These are phyloP conservation scores for Dysidea cf. avara DNA, from an alignment of 37 sponge, comb jelly and placozoan genomes.

Conservation along the genomic window DNA sequence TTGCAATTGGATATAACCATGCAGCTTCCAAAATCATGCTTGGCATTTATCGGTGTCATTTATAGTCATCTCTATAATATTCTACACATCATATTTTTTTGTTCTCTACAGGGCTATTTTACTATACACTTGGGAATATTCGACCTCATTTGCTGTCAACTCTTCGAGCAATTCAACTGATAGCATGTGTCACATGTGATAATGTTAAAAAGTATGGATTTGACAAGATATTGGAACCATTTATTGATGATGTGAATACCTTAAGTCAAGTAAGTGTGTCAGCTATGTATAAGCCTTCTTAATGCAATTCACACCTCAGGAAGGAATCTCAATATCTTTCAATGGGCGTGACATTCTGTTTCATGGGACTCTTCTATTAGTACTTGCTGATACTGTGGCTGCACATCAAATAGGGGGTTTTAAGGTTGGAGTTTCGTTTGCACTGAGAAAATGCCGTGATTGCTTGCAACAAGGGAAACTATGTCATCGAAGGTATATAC, in stretches of 20 bases:
- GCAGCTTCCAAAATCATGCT: too few relatives aligned
- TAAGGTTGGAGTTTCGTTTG: constrained; percentile 3
- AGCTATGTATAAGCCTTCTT: background rate
- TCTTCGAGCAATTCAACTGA: constrained; percentile 18
- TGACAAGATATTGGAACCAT: background rate
- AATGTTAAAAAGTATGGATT: constrained; percentile 34
- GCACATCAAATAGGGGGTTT: constrained; percentile 12
- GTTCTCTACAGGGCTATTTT: constrained; percentile 45
- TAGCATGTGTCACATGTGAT: constrained; percentile 30
- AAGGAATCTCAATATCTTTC: background rate
- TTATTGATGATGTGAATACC: background rate
- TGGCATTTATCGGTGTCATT: too few relatives aligned
- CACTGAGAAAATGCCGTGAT: background rate
- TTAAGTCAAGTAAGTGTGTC: background rate
- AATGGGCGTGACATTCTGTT: background rate
- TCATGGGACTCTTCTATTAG: background rate
- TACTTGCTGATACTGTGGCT: background rate
- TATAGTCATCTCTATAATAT: too few relatives aligned
- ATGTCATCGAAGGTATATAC: background rate
- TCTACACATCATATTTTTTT: too few relatives aligned
- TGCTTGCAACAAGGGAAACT: background rate
- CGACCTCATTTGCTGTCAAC: constrained; percentile 10
- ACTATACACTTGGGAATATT: constrained; percentile 34
- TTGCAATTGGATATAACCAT: too few relatives aligned
- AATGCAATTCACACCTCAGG: background rate